These are phyloP conservation scores for Lutraria lutraria DNA, from an alignment of 2,888 invertebrate species.

Conservation along the genomic window DNA sequence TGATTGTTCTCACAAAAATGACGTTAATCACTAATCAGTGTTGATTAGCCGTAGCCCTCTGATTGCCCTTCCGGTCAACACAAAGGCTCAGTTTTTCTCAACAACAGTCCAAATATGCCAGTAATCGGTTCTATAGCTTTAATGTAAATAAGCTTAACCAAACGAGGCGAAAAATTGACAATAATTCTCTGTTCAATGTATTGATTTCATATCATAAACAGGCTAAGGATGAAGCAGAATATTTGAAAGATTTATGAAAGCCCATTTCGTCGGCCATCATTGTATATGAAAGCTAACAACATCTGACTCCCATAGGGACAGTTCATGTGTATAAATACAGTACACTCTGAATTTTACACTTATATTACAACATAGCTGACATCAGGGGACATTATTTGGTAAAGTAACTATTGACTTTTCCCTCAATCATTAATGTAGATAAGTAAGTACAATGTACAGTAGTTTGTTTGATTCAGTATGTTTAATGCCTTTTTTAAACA, in stretches of 20 bases:
- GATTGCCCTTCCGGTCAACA: slow-evolving; percentile 18
- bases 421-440: neutral
- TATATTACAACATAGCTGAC: neutral
- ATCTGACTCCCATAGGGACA: slow-evolving; percentile 5
- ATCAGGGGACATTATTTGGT: slow-evolving; percentile 4
- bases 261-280: neutral
- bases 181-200: slow-evolving; percentile 9
- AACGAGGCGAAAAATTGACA: slow-evolving; percentile 28
- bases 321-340: slow-evolving; percentile 27
- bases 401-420: slow-evolving; percentile 4
- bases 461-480: too few species aligned
- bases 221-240: neutral
- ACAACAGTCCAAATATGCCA: slow-evolving; percentile 9
- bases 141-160: slow-evolving; percentile 38
- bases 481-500: too few species aligned
- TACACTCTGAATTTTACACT: slow-evolving; percentile 24
- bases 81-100: slow-evolving; percentile 13
- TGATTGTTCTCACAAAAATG: slow-evolving; percentile 24
- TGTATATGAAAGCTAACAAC: slow-evolving; percentile 16
- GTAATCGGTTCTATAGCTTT: slow-evolving; percentile 22
- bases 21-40: slow-evolving; percentile 32
- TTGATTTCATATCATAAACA: slow-evolving; percentile 19
- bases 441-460: too few species aligned
- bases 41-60: slow-evolving; percentile 23
- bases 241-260: slow-evolving; percentile 36